Evolutionary conservation across 2,113 vertebrate species (phyloP).

Genomic region (Sigmodon hispidus): DNA sequence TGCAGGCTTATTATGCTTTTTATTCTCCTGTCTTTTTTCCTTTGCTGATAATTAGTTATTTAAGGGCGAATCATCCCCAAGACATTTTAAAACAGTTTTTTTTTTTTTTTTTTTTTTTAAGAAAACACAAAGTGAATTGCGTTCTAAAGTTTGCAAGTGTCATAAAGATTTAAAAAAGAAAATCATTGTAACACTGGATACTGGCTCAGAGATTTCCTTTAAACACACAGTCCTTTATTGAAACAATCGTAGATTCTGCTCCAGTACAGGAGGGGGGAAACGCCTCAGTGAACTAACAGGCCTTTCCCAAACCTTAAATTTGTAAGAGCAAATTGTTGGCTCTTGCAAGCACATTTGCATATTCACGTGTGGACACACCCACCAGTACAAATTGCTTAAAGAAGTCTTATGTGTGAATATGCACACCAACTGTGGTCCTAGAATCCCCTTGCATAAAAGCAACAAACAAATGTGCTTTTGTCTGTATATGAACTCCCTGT

Average conservation of each 20-base stretch:
- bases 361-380: conserved; percentile 70
- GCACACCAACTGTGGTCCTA: background rate
- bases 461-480: conserved; percentile 81
- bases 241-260: conserved; percentile 58
- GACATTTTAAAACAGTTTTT: conserved; percentile 56
- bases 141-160: conserved; percentile 78
- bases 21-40: conserved; percentile 50
- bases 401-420: conserved; percentile 32
- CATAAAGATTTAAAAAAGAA: conserved; percentile 58
- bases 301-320: conserved; percentile 74
- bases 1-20: conserved; percentile 47
- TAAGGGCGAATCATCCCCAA: conserved; percentile 69
- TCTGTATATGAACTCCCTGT: conserved; percentile 82
- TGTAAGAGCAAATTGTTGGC: conserved; percentile 77
- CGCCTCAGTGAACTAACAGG: conserved; percentile 67
- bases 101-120: too few species aligned
- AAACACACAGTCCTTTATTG: conserved; percentile 58
- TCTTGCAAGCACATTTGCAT: conserved; percentile 46
- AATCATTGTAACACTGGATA: conserved; percentile 32
- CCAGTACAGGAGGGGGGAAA: conserved; percentile 50
- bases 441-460: conserved; percentile 61
- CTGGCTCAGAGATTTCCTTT: conserved; percentile 60
- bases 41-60: conserved; percentile 73
- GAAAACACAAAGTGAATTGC: conserved; percentile 59
- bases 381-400: conserved; percentile 42